Conservation (phyloP, 2,113 vertebrate species). For the Rhea pennata region DNA sequence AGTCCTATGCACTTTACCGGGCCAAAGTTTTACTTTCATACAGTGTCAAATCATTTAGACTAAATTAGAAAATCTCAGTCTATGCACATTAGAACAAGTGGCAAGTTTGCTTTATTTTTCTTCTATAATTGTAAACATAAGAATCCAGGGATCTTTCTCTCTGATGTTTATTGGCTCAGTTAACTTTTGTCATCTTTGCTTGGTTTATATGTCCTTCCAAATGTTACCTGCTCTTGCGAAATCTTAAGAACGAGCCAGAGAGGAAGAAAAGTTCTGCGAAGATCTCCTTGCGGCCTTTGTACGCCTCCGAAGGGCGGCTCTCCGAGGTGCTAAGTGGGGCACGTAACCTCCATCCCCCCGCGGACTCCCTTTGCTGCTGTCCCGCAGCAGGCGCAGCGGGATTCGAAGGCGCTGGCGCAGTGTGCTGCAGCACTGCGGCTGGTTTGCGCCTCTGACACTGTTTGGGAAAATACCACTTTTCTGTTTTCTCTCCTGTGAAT, state of each 20-base stretch:
- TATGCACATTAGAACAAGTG: neutral
- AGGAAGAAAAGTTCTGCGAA: neutral
- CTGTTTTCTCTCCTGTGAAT: neutral
- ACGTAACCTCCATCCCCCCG: fast-evolving
- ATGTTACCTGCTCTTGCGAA: fast-evolving
- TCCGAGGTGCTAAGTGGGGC: neutral
- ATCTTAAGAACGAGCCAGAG: neutral
- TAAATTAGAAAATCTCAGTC: neutral
- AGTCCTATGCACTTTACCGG: neutral
- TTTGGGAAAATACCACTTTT: neutral
- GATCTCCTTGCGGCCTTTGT: neutral
- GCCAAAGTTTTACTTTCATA: neutral
- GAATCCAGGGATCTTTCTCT: neutral
- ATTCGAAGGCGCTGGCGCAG: neutral
- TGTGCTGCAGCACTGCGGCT: neutral
- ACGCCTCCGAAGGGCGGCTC: neutral
- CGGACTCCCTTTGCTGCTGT: neutral
- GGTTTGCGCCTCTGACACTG: neutral
- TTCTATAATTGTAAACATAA: neutral
- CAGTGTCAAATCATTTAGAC: neutral
- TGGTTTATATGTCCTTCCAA: neutral
- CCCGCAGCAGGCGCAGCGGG: neutral
- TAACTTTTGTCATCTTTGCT: neutral
- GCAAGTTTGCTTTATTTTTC: neutral
- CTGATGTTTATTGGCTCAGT: neutral